Evolutionary conservation across 2,888 invertebrate species (phyloP).

Genomic region (Idaea dimidiata): DNA sequence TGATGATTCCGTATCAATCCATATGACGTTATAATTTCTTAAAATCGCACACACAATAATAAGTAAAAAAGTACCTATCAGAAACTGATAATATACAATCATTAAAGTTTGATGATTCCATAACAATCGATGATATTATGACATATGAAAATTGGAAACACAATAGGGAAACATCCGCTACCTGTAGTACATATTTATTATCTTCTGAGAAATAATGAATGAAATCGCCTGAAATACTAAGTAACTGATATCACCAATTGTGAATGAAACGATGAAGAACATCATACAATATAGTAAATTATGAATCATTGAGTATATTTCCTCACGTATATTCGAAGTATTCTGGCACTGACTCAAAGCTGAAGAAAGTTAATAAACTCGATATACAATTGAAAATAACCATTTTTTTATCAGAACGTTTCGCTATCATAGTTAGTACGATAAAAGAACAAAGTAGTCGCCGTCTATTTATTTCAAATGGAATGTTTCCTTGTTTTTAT

Average conservation of each 20-base stretch:
- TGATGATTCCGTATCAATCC: too few relatives aligned
- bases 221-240: constrained; percentile 1
- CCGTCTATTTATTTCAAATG: constrained; percentile 1
- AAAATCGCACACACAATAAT: too few relatives aligned
- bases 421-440: not conserved
- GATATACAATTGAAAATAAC: not conserved
- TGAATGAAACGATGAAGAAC: not conserved
- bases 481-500: constrained; percentile 1
- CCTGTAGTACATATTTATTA: not conserved
- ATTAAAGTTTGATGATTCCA: not conserved
- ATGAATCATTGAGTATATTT: constrained; percentile 16
- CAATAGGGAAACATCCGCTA: not conserved
- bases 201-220: not conserved
- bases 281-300: constrained; percentile 3
- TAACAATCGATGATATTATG: not conserved
- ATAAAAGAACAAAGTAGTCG: constrained; percentile 4
- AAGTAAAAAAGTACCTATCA: not conserved
- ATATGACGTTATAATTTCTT: too few relatives aligned
- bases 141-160: not conserved
- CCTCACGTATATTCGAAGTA: constrained; percentile 1
- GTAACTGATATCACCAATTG: not conserved
- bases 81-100: not conserved
- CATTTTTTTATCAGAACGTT: not conserved
- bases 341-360: not conserved
- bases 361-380: not conserved